These are phyloP conservation scores for Diabrotica undecimpunctata DNA, from an alignment of 1,140 invertebrate genomes.

Conservation along the genomic window DNA sequence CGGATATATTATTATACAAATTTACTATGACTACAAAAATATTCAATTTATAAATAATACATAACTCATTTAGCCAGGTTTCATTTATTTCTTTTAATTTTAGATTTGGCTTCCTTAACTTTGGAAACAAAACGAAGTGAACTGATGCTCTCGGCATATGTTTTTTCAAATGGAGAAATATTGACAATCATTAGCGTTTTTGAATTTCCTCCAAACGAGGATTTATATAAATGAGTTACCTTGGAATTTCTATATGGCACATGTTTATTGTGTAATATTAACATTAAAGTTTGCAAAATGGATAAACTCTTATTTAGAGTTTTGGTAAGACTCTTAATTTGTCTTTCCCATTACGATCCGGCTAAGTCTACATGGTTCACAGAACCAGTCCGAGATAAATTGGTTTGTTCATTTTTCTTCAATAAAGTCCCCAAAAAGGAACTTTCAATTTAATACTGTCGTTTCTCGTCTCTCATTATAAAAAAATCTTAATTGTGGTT, in stretches of 20 bases:
- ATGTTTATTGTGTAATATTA: conserved; percentile 74
- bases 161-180: conserved; percentile 81
- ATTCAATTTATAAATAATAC: too few relatives aligned
- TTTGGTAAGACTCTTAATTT: conserved; percentile 70
- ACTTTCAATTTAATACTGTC: conserved; percentile 66
- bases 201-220: conserved; percentile 85
- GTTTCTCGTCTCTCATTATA: conserved; percentile 43
- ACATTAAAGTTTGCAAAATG: conserved; percentile 83
- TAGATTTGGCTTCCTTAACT: conserved; percentile 67
- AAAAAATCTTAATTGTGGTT: conserved; percentile 27
- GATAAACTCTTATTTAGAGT: conserved; percentile 86
- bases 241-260: conserved; percentile 87
- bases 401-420: conserved; percentile 48
- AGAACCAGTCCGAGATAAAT: conserved; percentile 49
- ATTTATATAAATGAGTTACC: conserved; percentile 83
- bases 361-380: conserved; percentile 89
- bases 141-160: conserved; percentile 79
- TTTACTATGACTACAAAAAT: too few relatives aligned
- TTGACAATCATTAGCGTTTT: conserved; percentile 91
- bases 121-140: conserved; percentile 75
- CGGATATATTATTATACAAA: too few relatives aligned
- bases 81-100: conserved; percentile 47
- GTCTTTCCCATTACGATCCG: conserved; percentile 88
- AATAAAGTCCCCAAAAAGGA: conserved; percentile 62
- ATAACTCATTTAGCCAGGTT: background rate